Evolutionary conservation across 37 sponge, comb jelly and placozoan genomes (phyloP), one percentile per base, ranked within the genome.

Genomic region (Crambe crambe): DNA sequence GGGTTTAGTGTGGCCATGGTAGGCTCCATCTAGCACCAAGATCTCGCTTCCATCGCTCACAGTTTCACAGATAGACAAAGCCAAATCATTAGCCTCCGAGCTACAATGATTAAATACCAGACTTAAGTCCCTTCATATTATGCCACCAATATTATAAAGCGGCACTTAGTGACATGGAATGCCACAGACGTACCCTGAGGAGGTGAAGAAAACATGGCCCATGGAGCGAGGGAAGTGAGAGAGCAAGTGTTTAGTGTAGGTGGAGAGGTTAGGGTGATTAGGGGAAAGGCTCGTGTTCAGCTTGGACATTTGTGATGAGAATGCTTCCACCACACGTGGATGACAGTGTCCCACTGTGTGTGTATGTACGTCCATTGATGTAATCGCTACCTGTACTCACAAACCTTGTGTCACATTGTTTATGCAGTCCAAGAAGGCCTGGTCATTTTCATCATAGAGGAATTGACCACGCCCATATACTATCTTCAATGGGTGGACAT

Each of bases 341-440:
- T 95, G 90, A 58, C 96, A 92, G 65, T 95, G 96, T 32, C 96
- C 96, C 12, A 95, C 96, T 95, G 79, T 0, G 2, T 23, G 30
- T 61, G 42, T 23, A 4, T 9, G 56, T 30, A 47, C 18, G 64
- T n/a, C 21, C 8, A 23, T 9, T 68, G 10, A 8, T 12, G 15
- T 35, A 35, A 68, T 37, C 40, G 40, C 9, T 36, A 23, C 40
- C 27, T 23, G 21, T n/a, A n/a, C n/a, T n/a, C n/a, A n/a, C n/a
- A 29, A n/a, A 91, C 97, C 97, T 30, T 90, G 95, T 26, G 83
- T 80, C 40, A 97, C 97, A 70, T 97, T 97, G 89, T 97, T 97
- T 77, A 97, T 94, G 64, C 97, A 97, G 72, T 97, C 97, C 56
- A 97, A 61, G 74, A 89, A 90, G 2, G 65, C 78, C 25, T 62